Base-by-base conservation (phyloP, 2,888 invertebrate genomes). In the Lysandra coridon region DNA sequence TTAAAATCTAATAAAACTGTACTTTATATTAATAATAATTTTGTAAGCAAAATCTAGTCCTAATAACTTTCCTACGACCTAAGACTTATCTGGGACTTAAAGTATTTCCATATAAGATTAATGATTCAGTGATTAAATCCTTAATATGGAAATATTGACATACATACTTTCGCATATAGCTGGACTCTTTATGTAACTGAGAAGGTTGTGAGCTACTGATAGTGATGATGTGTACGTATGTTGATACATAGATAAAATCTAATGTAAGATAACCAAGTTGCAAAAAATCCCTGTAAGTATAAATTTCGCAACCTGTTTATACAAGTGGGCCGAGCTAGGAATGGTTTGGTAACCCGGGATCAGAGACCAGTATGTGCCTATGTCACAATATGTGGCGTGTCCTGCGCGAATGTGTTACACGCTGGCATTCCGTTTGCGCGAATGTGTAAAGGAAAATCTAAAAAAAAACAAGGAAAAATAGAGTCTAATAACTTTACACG, bases 241-340 rank as follows among this genome's bases (percentile, higher is more conserved):
- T 44, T 44, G 5, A 60, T 60, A 60, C 57, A 44, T 10, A 44
- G 49, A 49, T 49, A 49, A 49, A 62, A 64, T 12, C 30, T 30
- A 7, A 69, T 30, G 5, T 37, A 33, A 14, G 33, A 69, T 69
- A 69, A 1, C 14, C 33, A 14, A 69, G 14, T 69, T 69, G 69
- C 37, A 69, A 33, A 69, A 69, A 33, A 14, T 69, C 69, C 33
- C 37, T 69, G 4, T 37, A 69, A 14, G 69, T 33, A 14, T 23
- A 1, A 14, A 30, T 69, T 69, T 69, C 69, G 69, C 17, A 69
- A 69, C 14, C 69, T 69, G 69, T 33, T 37, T 69, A 69, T 37
- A 69, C 69, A 69, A 69, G 69, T 69, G 69, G 69, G 69, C 37
- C 37, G 69, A 17, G 69, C 33, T 69, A 69, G 69, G 69, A 69